Conservation (phyloP, 2,113 vertebrate species). For the Puffinus mauretanicus region DNA sequence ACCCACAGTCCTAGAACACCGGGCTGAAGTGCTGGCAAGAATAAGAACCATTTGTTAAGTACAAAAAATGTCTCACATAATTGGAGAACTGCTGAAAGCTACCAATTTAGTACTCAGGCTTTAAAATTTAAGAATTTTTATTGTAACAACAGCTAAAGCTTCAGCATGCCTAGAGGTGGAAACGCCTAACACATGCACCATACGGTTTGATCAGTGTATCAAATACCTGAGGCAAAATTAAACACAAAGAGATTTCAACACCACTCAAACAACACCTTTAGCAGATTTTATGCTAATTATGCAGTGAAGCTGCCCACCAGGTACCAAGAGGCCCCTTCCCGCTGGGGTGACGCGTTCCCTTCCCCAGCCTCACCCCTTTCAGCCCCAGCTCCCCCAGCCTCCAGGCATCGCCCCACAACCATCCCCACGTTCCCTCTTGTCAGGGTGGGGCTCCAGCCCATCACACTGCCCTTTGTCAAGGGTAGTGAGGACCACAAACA, state of each 20-base stretch:
- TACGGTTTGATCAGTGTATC: fast-evolving
- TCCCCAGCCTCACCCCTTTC: neutral
- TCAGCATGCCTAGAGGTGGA: neutral
- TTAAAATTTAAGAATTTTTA: neutral
- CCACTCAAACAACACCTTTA: neutral
- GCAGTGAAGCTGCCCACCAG: neutral
- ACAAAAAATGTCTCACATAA: slow-evolving; percentile 59
- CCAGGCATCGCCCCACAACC: fast-evolving
- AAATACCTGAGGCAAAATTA: neutral
- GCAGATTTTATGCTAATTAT: neutral
- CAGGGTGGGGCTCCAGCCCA: neutral
- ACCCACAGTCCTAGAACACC: slow-evolving; percentile 69
- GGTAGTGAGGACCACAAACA: fast-evolving
- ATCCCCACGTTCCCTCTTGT: fast-evolving
- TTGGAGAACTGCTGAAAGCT: slow-evolving; percentile 62
- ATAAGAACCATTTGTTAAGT: slow-evolving; percentile 70
- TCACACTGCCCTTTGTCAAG: neutral
- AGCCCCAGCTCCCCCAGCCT: neutral
- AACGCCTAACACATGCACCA: neutral
- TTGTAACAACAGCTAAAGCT: slow-evolving; percentile 15
- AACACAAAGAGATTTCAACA: neutral
- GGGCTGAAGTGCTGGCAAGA: slow-evolving; percentile 65
- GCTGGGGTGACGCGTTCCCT: fast-evolving
- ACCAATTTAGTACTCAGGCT: slow-evolving; percentile 62
- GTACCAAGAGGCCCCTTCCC: neutral